phyloP scores from a whole-genome alignment of 2,113 vertebrate genomes.

The Arizona elegans region DNA sequence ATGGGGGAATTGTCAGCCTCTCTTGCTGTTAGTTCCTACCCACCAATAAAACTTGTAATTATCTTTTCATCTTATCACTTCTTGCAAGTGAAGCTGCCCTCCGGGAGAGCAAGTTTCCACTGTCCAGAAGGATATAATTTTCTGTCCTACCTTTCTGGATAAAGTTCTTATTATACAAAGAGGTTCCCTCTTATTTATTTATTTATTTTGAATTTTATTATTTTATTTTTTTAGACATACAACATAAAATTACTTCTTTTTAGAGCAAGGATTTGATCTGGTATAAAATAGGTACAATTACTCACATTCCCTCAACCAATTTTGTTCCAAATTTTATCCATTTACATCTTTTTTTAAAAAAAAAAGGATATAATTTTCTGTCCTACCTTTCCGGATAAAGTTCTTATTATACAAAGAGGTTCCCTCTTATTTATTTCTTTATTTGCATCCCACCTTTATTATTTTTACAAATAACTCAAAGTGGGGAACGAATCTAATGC shows the following conservation, averaged over 20 bases:
- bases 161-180: not conserved
- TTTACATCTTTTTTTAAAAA: too few relatives aligned
- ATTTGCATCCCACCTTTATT: not conserved
- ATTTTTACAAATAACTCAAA: not conserved
- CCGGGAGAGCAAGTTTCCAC: not conserved
- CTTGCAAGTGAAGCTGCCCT: not conserved
- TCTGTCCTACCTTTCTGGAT: not conserved
- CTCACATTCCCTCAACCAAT: too few relatives aligned
- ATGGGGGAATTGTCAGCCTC: too few relatives aligned
- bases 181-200: not conserved
- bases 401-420: not conserved
- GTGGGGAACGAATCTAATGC: rapidly evolving
- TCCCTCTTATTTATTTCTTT: not conserved
- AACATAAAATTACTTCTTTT: too few relatives aligned
- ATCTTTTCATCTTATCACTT: not conserved
- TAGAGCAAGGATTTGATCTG: too few relatives aligned
- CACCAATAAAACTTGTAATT: not conserved
- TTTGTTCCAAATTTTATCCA: too few relatives aligned
- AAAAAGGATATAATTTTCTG: not conserved
- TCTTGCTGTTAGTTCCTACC: not conserved
- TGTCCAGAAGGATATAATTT: not conserved
- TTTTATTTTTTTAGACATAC: too few relatives aligned
- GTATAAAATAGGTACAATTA: too few relatives aligned
- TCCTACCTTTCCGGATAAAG: not conserved
- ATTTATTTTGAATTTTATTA: not conserved